A percentile compares a stretch with the other conserved stretches of the same genome.
phyloP scores from a whole-genome alignment of 2,888 invertebrate species.

The Laspeyria flexula region DNA sequence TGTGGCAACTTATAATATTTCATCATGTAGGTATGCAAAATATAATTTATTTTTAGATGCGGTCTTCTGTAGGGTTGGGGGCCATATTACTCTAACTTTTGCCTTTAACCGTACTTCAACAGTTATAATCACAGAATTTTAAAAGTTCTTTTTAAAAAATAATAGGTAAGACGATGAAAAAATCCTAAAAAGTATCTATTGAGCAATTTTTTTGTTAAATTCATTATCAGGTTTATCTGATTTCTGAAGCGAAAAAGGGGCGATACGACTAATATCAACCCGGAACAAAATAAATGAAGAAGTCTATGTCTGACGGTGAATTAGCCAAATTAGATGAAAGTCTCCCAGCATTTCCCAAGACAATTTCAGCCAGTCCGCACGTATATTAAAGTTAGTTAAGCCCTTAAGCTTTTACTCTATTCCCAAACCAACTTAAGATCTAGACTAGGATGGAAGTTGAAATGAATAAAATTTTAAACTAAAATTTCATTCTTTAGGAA shows the following conservation, averaged over 20 bases:
- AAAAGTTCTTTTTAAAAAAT: too few relatives aligned
- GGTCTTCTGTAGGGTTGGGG: too few relatives aligned
- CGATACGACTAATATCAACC: neutral
- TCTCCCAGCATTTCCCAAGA: neutral
- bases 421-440: slow-evolving; percentile 7
- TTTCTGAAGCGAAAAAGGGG: neutral
- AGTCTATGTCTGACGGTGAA: neutral
- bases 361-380: slow-evolving; percentile 1
- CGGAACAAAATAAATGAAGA: neutral
- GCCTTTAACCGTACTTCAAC: too few relatives aligned
- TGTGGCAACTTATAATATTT: too few relatives aligned
- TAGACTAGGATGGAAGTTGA: neutral
- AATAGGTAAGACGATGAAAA: too few relatives aligned
- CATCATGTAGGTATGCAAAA: too few relatives aligned
- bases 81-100: too few relatives aligned
- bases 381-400: slow-evolving; percentile 12
- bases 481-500: slow-evolving; percentile 11
- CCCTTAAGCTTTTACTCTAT: slow-evolving; percentile 3
- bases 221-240: too few relatives aligned
- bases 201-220: too few relatives aligned
- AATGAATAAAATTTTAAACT: slow-evolving; percentile 1
- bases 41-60: too few relatives aligned
- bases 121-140: too few relatives aligned
- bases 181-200: too few relatives aligned
- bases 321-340: slow-evolving; percentile 6